Evolutionary conservation across 2,113 vertebrate genomes (phyloP), one percentile per base, ranked within the genome.

Genomic region (Elaphurus davidianus): DNA sequence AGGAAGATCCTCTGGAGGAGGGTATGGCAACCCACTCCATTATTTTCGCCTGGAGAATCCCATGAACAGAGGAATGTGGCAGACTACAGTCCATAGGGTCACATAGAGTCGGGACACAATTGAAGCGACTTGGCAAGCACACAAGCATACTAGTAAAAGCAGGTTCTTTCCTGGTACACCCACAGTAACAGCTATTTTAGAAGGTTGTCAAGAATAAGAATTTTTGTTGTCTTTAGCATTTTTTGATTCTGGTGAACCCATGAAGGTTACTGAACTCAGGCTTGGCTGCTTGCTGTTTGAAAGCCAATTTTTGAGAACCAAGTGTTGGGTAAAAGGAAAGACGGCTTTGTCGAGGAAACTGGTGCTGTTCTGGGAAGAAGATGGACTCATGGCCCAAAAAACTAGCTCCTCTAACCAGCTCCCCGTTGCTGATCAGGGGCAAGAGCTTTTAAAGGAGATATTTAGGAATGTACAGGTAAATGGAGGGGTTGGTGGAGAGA

Each of bases 221-320:
- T 93, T 86, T 94, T 91, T 96, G 47, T 92, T 57, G 28, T 11
- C 6, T 67, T 78, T 79, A 90, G 33, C 43, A 78, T 97, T 97
- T 94, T 85, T 45, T 87, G 19, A 92, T 86, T 95, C 23, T 33
- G 11, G 36, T 83, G 28, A 96, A 3, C 36, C 93, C 71, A 36
- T 81, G 36, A 54, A 54, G 33, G 33, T 82, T 82, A 36, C 21
- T 83, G 50, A 83, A 83, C 50, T 83, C 50, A 55, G 17, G 50
- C 47, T 36, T 52, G 21, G 12, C 19, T 36, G 21, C 47, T 83
- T 23, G 11, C n/a, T 25, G 81, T 50, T 83, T 54, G 50, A 83
- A 83, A 83, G 33, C 12, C 81, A 83, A 25, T 36, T n/a, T 54
- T 54, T 30, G 10, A 54, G 79, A 54, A 45, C 13, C 50, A 54